Conservation (phyloP, 2,113 vertebrate genomes). For the Corynorhinus townsendii region DNA sequence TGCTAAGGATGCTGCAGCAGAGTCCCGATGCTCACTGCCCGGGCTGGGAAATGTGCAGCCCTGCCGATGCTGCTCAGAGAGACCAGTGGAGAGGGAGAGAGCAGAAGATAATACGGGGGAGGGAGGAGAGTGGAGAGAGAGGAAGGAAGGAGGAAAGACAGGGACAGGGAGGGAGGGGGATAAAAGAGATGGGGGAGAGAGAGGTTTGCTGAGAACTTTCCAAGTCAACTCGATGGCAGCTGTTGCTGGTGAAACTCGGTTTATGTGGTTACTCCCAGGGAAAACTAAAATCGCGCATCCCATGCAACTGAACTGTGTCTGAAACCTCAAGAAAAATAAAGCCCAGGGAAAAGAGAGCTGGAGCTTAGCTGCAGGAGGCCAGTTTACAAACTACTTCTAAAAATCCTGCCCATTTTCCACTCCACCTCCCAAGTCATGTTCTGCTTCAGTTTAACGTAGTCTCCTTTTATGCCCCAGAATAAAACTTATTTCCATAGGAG, state of each 20-base stretch:
- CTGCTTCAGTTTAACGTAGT: neutral
- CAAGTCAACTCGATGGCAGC: neutral
- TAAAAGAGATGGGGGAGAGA: too few species aligned
- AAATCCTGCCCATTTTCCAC: neutral
- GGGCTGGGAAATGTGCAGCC: neutral
- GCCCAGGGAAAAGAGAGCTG: neutral
- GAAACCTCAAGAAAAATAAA: neutral
- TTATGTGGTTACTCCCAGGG: neutral
- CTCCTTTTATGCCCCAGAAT: neutral
- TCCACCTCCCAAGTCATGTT: neutral
- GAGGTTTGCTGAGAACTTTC: neutral
- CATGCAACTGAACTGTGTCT: neutral
- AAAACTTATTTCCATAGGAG: neutral
- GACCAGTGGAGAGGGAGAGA: neutral
- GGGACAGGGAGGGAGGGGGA: too few species aligned
- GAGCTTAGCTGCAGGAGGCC: neutral
- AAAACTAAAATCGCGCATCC: neutral
- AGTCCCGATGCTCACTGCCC: neutral
- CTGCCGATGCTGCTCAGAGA: neutral
- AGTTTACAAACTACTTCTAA: neutral
- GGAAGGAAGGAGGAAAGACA: neutral
- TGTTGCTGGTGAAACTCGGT: neutral
- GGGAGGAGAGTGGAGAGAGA: neutral
- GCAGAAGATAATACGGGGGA: neutral
- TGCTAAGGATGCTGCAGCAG: neutral